Percentiles rank a stretch among this genome's conserved stretches.
Evolutionary conservation across 2,797 vertebrate genomes (phyloP).

Genomic region (Etheostoma perlongum): DNA sequence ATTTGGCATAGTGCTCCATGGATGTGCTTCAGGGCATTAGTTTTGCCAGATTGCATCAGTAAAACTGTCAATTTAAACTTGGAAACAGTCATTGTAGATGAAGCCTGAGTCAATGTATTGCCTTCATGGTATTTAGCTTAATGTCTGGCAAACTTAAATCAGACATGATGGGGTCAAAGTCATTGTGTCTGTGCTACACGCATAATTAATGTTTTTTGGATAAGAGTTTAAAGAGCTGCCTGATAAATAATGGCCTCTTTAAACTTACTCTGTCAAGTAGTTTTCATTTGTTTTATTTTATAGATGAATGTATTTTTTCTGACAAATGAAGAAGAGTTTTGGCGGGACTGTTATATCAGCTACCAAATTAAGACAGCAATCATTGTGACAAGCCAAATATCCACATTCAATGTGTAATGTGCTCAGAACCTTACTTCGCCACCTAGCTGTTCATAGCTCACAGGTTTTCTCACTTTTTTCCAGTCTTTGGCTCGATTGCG

Average conservation of each 20-base stretch:
- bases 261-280: not conserved
- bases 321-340: not conserved
- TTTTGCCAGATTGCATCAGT: slow-evolving; percentile 69
- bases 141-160: slow-evolving; percentile 65
- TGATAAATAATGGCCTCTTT: slow-evolving; percentile 4
- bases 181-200: slow-evolving; percentile 20
- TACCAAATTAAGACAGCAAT: not conserved
- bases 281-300: not conserved
- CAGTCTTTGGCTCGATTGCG: not conserved
- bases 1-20: slow-evolving; percentile 72
- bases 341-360: not conserved
- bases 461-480: slow-evolving; percentile 12
- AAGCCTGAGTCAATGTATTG: slow-evolving; percentile 60
- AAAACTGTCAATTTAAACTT: slow-evolving; percentile 61
- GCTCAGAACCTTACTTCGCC: not conserved
- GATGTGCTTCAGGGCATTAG: slow-evolving; percentile 61
- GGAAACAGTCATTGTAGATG: slow-evolving; percentile 66
- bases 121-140: slow-evolving; percentile 71
- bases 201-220: slow-evolving; percentile 11
- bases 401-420: not conserved
- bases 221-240: slow-evolving; percentile 3
- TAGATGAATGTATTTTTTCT: not conserved
- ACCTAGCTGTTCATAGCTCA: slow-evolving; percentile 2
- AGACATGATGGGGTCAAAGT: slow-evolving; percentile 43
- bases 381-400: not conserved